Evolutionary conservation across 1,140 invertebrate genomes (phyloP).

Genomic region (Brachionus koreanus): DNA sequence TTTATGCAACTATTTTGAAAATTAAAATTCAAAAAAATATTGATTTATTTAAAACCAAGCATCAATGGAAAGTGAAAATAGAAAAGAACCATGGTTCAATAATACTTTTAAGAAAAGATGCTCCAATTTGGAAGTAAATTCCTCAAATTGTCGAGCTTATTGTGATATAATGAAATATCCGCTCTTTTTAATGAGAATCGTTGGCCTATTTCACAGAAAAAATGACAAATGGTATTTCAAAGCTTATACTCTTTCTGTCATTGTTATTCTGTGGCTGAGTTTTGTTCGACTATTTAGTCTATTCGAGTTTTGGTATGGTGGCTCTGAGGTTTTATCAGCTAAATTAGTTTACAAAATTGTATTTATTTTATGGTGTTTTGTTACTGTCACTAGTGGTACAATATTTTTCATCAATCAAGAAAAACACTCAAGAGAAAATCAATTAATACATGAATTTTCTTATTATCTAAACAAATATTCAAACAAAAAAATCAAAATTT

Average conservation of each 20-base stretch:
- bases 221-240: background rate
- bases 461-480: background rate
- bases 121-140: background rate
- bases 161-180: background rate
- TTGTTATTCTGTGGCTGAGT: slow-evolving; percentile 22
- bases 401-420: slow-evolving; percentile 27
- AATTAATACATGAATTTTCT: background rate
- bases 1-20: no score
- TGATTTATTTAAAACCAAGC: no score
- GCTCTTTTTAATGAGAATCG: background rate
- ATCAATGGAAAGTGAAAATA: no score
- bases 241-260: background rate
- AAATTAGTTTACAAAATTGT: background rate
- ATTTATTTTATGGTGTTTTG: background rate
- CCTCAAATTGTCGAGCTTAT: background rate
- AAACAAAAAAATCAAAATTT: background rate
- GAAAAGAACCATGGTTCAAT: background rate
- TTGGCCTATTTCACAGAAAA: background rate
- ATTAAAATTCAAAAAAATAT: no score
- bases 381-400: background rate
- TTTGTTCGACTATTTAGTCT: background rate
- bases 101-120: background rate
- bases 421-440: background rate
- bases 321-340: background rate
- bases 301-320: background rate